Conservation (phyloP, 2,797 vertebrate genomes). For the Sebastes hopkinsi region DNA sequence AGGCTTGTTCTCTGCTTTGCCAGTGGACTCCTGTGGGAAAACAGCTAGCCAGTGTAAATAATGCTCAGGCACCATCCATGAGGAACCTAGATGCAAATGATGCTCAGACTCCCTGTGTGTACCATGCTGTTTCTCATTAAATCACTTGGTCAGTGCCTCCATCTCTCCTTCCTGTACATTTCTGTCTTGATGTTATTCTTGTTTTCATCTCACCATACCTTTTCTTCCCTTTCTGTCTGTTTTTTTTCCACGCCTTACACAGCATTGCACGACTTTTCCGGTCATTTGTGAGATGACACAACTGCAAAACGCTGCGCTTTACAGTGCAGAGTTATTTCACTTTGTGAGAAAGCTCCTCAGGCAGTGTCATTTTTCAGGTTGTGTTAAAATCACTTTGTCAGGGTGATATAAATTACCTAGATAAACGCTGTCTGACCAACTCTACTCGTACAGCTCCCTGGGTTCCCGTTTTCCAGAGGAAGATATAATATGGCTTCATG, state of each 20-base stretch:
- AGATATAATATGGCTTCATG: constrained; percentile 44
- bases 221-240: neutral
- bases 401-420: constrained; percentile 65
- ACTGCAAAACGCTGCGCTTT: constrained; percentile 29
- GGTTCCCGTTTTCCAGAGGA: constrained; percentile 38
- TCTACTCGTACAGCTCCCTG: constrained; percentile 31
- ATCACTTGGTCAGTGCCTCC: constrained; percentile 3
- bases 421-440: constrained; percentile 58
- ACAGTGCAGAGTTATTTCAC: constrained; percentile 46
- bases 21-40: constrained; percentile 26
- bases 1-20: constrained; percentile 19
- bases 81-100: constrained; percentile 42
- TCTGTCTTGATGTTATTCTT: neutral
- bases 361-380: constrained; percentile 64
- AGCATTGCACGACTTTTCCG: constrained; percentile 9
- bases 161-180: neutral
- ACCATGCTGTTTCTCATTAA: neutral
- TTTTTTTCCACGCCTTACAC: neutral
- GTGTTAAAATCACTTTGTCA: constrained; percentile 65
- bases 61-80: constrained; percentile 28
- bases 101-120: neutral
- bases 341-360: constrained; percentile 52
- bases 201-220: constrained; percentile 13
- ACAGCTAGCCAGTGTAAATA: constrained; percentile 49
- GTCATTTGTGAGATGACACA: constrained; percentile 19